Base-by-base conservation (phyloP, 2,113 vertebrate genomes). In the Nannospalax galili region DNA sequence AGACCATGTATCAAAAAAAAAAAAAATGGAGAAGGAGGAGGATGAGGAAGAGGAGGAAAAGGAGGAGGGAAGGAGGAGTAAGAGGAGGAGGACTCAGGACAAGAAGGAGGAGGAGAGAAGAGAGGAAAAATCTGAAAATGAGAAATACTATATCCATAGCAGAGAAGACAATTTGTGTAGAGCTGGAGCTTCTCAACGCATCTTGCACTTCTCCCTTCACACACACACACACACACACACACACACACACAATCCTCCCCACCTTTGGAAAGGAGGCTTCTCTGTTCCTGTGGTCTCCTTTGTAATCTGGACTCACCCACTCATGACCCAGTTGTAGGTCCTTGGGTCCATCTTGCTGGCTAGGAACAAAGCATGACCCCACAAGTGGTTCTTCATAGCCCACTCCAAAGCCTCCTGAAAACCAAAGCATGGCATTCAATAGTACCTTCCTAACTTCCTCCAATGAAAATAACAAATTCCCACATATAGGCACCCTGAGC, bases 301-400 rank as follows among this genome's bases (percentile, higher is more conserved):
- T 15, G 4, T 14, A 40, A 73, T 65, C 10, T 86, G 70, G 5
- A 97, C 99, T 98, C 98, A 99, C 98, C 99, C 98, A 0, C 96
- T 98, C 97, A 99, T 98, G 84, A 99, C 99, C 94, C 98, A 99
- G 97, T 98, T 99, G 92, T 99, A 99, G 0, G 99, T 99, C 96
- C 99, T 98, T 65, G 97, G 94, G 96, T 99, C 99, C 99, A 99
- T 99, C 97, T 99, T 99, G 97, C 99, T 99, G 95, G 99, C 99
- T 65, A 99, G 98, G 97, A 99, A 99, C 60, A 99, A 97, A 2
- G 99, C 99, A 12, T 99, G 99, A 15, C 99, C 99, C 99, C 99
- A 99, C 74, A 99, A 96, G 9, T 99, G 98, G 72, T 98, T 99
- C 96, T 98, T 98, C 99, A 99, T 99, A 70, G 99, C 99, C 78